These are phyloP conservation scores for Bemisia tabaci DNA, from an alignment of 1,140 invertebrate species.

Conservation along the genomic window DNA sequence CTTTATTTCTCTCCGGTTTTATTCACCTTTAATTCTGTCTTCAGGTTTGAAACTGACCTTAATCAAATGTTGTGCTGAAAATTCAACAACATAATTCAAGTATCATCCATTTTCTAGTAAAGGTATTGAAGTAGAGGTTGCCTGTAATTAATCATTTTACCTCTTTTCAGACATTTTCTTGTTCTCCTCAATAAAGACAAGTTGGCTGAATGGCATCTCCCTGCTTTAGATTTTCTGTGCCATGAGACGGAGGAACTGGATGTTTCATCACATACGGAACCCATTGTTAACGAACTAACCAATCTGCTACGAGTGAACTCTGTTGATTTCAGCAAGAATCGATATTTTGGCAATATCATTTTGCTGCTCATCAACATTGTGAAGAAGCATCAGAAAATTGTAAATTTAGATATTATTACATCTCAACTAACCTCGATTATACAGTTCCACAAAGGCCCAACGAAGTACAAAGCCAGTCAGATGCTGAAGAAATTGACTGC, in stretches of 20 bases:
- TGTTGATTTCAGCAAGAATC: not conserved
- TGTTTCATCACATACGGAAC: not conserved
- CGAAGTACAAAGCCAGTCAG: not conserved
- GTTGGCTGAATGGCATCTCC: not conserved
- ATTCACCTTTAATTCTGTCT: no score
- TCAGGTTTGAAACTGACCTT: no score
- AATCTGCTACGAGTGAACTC: not conserved
- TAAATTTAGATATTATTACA: not conserved
- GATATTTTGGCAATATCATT: not conserved
- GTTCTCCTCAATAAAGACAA: not conserved
- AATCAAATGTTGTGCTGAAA: no score
- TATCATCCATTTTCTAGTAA: no score
- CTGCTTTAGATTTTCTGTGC: not conserved
- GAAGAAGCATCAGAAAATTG: not conserved
- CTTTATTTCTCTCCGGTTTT: no score
- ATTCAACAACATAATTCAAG: no score
- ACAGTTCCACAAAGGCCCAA: not conserved
- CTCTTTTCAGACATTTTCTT: not conserved
- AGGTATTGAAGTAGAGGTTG: no score
- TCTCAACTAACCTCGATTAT: not conserved
- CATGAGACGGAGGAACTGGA: not conserved
- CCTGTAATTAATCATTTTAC: no score
- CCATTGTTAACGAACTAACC: not conserved
- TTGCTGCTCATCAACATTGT: not conserved
- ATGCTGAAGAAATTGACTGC: not conserved